Base-by-base conservation (phyloP, 2,797 vertebrate species). In the Parauchenoglanis ngamensis region DNA sequence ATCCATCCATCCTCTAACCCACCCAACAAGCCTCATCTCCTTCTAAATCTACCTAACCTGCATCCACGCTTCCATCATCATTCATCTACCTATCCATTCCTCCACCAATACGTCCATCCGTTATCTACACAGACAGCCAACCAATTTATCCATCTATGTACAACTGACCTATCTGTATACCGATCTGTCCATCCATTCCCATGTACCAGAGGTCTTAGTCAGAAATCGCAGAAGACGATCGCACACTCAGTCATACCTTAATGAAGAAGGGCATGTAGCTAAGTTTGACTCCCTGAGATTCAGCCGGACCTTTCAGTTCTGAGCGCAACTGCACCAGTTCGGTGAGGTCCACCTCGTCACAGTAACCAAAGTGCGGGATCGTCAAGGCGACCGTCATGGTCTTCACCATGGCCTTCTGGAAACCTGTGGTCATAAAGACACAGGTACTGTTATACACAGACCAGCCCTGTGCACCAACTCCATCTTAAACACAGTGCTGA, bases 221-320 rank as follows among this genome's bases (percentile, higher is more conserved):
- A 77, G n/a, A 77, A 49, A 13, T 21, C n/a, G 21, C 23, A 73
- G 46, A 28, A 1, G 13, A 31, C 75, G 8, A 4, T 8, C 17
- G 3, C 5, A 17, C 28, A 23, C 3, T 57, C 54, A 35, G 17
- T 57, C 54, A 57, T 57, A 78, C 54, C 54, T 78, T 78, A 57
- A 99, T 95, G 92, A 99, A 99, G 93, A 99, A 99, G 23, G 98
- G 98, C 98, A 99, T 97, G 93, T 95, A 99, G 92, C 97, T 97
- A 86, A 99, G 96, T 44, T 93, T 96, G 91, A 98, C 92, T 1
- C 98, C 98, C 0, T 96, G 96, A 15, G 90, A 88, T 25, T 96
- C 94, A 0, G 95, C 92, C 0, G 94, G 0, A 35, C 93, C 83
- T 63, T 95, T 96, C 56, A 99, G 93, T 40, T 98, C 96, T 7